A percentile compares a stretch with the other conserved stretches of the same genome.
Conservation (phyloP, 37 sponge, comb jelly and placozoan genomes). For the Beroe ovata region DNA sequence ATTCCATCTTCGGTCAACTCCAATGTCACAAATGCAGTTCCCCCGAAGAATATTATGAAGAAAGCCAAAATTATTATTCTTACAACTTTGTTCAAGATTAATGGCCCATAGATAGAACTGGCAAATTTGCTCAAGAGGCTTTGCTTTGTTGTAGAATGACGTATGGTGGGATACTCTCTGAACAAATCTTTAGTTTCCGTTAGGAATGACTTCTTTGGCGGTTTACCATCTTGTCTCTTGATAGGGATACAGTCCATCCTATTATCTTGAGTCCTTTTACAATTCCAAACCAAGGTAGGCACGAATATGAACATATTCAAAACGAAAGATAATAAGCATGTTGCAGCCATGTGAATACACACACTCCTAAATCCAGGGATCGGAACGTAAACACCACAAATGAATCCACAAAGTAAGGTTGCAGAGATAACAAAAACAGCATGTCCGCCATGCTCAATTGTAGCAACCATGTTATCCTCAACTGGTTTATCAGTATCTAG, state of each 20-base stretch:
- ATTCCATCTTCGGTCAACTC: constrained; percentile 36
- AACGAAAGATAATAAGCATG: neutral
- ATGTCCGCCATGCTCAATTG: constrained; percentile 38
- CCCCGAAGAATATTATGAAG: neutral
- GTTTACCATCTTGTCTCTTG: constrained; percentile 58
- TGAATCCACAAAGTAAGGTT: constrained; percentile 43
- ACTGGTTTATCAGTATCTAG: constrained; percentile 58
- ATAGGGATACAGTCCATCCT: constrained; percentile 49
- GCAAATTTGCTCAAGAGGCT: constrained; percentile 50
- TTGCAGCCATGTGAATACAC: constrained; percentile 14
- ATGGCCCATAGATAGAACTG: constrained; percentile 35
- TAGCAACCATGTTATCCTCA: constrained; percentile 42
- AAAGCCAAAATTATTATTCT: neutral
- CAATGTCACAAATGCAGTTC: constrained; percentile 33
- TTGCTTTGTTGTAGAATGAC: constrained; percentile 47
- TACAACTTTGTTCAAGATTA: constrained; percentile 52
- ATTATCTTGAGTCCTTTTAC: constrained; percentile 60
- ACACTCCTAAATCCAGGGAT: constrained; percentile 34
- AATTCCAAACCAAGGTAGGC: constrained; percentile 54
- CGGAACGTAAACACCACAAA: constrained; percentile 61
- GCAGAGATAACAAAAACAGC: constrained; percentile 52
- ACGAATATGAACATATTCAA: constrained; percentile 17
- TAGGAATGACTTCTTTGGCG: constrained; percentile 48
- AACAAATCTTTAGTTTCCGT: constrained; percentile 56
- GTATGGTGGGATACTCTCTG: constrained; percentile 35